Conservation (phyloP, 1,140 invertebrate species). For the Oedothorax gibbosus region DNA sequence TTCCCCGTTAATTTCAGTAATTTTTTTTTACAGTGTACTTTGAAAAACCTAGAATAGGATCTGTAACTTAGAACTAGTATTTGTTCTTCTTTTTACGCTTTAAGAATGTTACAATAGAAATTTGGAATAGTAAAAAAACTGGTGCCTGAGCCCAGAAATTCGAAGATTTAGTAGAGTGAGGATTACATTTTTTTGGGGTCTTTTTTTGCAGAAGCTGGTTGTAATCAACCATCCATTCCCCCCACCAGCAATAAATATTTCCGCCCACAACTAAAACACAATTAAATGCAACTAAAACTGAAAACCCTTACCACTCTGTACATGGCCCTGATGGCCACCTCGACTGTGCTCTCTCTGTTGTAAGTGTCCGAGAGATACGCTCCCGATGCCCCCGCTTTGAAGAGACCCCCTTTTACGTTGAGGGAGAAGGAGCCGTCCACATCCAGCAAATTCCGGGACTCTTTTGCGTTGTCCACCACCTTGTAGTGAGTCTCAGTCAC, state of each 20-base stretch:
- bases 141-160: no score
- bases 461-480: slow-evolving; percentile 35
- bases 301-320: slow-evolving; percentile 26
- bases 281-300: neutral
- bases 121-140: no score
- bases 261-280: neutral
- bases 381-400: slow-evolving; percentile 51
- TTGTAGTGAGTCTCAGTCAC: slow-evolving; percentile 37
- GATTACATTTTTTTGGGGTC: no score
- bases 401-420: slow-evolving; percentile 39
- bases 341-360: slow-evolving; percentile 44
- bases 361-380: slow-evolving; percentile 31
- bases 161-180: no score
- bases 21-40: no score
- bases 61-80: no score
- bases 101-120: no score
- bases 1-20: no score
- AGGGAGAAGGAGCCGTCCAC: slow-evolving; percentile 53
- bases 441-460: slow-evolving; percentile 46
- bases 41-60: no score
- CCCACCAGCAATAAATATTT: neutral
- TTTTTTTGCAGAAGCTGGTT: no score
- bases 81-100: no score
- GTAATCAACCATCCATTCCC: no score
- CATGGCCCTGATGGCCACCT: slow-evolving; percentile 22